Evolutionary conservation across 2,113 vertebrate genomes (phyloP).

Genomic region (Rhynchopsitta pachyrhyncha): DNA sequence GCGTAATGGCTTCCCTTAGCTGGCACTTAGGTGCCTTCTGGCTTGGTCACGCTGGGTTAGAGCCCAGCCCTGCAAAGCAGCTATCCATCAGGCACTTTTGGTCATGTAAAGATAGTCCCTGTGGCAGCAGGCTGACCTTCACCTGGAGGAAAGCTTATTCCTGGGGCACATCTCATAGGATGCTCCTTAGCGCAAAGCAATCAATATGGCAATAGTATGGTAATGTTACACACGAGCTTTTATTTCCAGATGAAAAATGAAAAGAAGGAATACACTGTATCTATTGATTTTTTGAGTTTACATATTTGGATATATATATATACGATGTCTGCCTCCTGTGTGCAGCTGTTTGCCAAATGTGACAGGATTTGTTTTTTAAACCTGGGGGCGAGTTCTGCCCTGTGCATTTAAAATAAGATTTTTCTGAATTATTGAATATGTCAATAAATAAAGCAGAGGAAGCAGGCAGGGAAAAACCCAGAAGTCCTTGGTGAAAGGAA

Average conservation of each 20-base stretch:
- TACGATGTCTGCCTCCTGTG: conserved; percentile 13
- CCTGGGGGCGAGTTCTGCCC: conserved; percentile 53
- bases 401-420: conserved; percentile 55
- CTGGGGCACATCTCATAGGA: background rate
- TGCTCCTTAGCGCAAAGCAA: background rate
- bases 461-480: conserved; percentile 44
- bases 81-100: background rate
- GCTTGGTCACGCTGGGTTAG: rapidly evolving
- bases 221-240: background rate
- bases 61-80: background rate
- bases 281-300: conserved; percentile 37
- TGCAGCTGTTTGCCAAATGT: conserved; percentile 33
- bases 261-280: background rate
- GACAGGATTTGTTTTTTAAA: conserved; percentile 59
- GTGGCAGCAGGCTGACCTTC: conserved; percentile 31
- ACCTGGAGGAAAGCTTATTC: background rate
- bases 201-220: background rate
- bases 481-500: conserved; percentile 49
- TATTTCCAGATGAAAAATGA: background rate
- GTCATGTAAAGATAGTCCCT: background rate
- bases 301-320: background rate
- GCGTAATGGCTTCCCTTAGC: rapidly evolving
- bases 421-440: conserved; percentile 68
- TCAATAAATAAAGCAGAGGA: conserved; percentile 56
- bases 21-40: background rate